Conservation (phyloP, 2,797 vertebrate species). For the Arnoldichthys spilopterus region DNA sequence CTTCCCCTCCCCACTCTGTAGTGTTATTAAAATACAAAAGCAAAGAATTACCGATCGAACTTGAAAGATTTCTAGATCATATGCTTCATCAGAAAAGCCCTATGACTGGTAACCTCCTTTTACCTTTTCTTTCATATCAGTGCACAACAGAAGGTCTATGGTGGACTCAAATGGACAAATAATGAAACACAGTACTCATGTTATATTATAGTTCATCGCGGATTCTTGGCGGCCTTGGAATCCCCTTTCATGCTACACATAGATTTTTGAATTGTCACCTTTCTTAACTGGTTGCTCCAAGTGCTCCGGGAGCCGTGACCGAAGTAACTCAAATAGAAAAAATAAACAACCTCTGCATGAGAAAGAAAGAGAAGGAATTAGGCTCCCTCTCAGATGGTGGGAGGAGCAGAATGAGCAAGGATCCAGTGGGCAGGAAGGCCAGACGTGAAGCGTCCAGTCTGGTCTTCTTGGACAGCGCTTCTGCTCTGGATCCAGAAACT, state of each 20-base stretch:
- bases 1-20: not conserved
- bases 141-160: conserved; percentile 38
- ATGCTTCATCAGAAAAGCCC: conserved; percentile 14
- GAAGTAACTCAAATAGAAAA: conserved; percentile 45
- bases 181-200: conserved; percentile 45
- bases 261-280: conserved; percentile 43
- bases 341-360: conserved; percentile 39
- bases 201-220: conserved; percentile 42
- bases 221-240: conserved; percentile 41
- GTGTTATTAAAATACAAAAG: not conserved
- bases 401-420: conserved; percentile 28
- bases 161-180: conserved; percentile 36
- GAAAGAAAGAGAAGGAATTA: conserved; percentile 15
- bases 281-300: conserved; percentile 51
- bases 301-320: conserved; percentile 16
- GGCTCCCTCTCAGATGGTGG: conserved; percentile 16
- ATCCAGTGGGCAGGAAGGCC: conserved; percentile 36
- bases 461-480: conserved; percentile 34
- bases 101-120: not conserved
- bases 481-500: conserved; percentile 37
- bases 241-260: conserved; percentile 67
- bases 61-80: conserved; percentile 1
- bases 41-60: not conserved
- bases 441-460: conserved; percentile 35
- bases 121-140: conserved; percentile 23